These are phyloP conservation scores for Tillus elongatus DNA, from an alignment of 2,888 invertebrate genomes.

Conservation along the genomic window DNA sequence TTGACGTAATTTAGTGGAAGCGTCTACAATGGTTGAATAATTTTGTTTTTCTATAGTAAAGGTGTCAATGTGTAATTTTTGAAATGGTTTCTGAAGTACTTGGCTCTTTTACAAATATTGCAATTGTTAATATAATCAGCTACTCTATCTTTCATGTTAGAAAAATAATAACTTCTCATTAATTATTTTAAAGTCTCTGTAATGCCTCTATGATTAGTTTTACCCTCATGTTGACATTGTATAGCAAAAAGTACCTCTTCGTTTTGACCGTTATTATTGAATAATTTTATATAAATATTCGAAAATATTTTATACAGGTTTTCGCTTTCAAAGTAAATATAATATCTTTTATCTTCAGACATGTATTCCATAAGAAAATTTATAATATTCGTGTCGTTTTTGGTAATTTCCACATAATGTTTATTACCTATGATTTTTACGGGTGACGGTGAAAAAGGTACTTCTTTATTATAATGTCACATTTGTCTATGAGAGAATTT, in stretches of 20 bases:
- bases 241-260: slow-evolving; percentile 6
- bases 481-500: too few relatives aligned
- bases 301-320: slow-evolving; percentile 7
- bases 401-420: too few relatives aligned
- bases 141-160: slow-evolving; percentile 10
- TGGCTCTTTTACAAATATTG: slow-evolving; percentile 12
- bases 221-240: slow-evolving; percentile 9
- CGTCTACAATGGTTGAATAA: slow-evolving; percentile 21
- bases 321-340: slow-evolving; percentile 1
- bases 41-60: slow-evolving; percentile 18
- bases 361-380: slow-evolving; percentile 6
- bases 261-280: slow-evolving; percentile 10
- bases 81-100: slow-evolving; percentile 16
- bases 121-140: slow-evolving; percentile 10
- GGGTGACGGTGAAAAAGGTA: too few relatives aligned
- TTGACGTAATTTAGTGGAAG: slow-evolving; percentile 19
- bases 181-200: slow-evolving; percentile 6
- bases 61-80: slow-evolving; percentile 21
- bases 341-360: slow-evolving; percentile 4
- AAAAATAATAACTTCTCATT: slow-evolving; percentile 10
- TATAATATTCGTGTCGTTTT: too few relatives aligned
- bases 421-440: too few relatives aligned
- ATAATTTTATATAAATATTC: slow-evolving; percentile 6
- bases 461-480: too few relatives aligned
- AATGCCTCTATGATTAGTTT: slow-evolving; percentile 13